A percentile compares a stretch with the other conserved stretches of the same genome.
phyloP scores from a whole-genome alignment of 2,113 vertebrate genomes.

The Tragelaphus buxtoni region DNA sequence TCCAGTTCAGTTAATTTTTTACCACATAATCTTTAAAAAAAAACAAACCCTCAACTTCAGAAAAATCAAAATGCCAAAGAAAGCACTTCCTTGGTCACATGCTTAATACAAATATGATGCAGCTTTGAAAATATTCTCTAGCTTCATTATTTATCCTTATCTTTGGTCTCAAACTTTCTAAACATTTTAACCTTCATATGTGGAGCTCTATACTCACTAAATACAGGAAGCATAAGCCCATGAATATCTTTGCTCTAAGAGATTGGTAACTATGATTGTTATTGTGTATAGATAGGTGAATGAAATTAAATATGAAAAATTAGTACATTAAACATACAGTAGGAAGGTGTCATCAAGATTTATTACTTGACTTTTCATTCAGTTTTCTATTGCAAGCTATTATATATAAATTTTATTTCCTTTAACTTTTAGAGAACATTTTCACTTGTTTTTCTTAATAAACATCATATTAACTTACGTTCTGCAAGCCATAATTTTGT shows the following conservation, averaged over 20 bases:
- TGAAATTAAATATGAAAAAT: not conserved
- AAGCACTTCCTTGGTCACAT: not conserved
- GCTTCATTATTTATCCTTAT: not conserved
- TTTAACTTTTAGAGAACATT: too few species aligned
- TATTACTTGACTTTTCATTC: not conserved
- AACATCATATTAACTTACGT: not conserved
- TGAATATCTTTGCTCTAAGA: not conserved
- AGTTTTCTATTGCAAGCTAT: not conserved
- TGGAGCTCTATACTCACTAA: not conserved
- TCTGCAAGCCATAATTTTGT: not conserved
- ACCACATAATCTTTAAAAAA: not conserved
- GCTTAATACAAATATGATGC: not conserved
- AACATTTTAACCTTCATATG: not conserved
- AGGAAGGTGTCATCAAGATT: not conserved
- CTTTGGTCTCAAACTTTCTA: constrained; percentile 1
- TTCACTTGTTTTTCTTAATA: too few species aligned
- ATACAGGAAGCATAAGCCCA: not conserved
- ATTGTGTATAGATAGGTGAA: not conserved
- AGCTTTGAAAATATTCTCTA: not conserved
- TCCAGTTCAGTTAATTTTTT: not conserved
- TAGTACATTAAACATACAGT: not conserved
- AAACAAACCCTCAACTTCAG: not conserved
- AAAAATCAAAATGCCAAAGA: not conserved
- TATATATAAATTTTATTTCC: not conserved
- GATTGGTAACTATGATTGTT: not conserved